Base-by-base conservation (phyloP, 2,797 vertebrate species). In the Enteromius radiatus region DNA sequence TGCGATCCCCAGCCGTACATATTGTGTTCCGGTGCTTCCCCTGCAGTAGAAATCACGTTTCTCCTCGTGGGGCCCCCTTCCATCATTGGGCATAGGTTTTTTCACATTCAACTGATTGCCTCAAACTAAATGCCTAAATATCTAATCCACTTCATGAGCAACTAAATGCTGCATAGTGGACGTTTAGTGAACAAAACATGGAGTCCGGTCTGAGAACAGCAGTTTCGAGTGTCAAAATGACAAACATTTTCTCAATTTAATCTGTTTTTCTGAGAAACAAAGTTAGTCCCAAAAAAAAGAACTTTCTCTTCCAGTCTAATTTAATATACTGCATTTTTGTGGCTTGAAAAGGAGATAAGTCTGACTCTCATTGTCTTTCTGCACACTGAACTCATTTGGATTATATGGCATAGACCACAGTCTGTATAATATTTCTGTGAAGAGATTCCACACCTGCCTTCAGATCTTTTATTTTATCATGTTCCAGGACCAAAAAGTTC, bases 391-490 rank as follows among this genome's bases (percentile, higher is more conserved):
- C 71, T 79, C 63, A 80, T 86, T 80, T 71, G 64, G 33, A 41
- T 10, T 76, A 38, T 15, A 78, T 82, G 54, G 71, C 63, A 81
- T 59, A 41, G 36, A 28, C 19, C 41, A 71, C 31, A 7, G 76
- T 19, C 54, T n/a, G 45, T 49, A 9, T 77, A 4, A 36, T 71
- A 26, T 82, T 76, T 83, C 31, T n/a, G 23, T 61, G 14, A 73
- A 83, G 28, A 69, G 21, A 59, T 70, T 47, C 76, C 54, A 68
- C 63, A 71, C 54, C 64, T 82, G 77, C 28, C 67, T 79, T 79
- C 43, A 71, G 19, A 64, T 28, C 75, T 79, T 36, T 5, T 82
- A 5, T 59, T 86, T 79, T n/a, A 86, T 84, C 47, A 71, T 43
- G 23, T 70, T 87, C 73, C 77, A 80, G 36, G 21, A 36, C 17